Base-by-base conservation (phyloP, 2,113 vertebrate species). In the Eidolon helvum region DNA sequence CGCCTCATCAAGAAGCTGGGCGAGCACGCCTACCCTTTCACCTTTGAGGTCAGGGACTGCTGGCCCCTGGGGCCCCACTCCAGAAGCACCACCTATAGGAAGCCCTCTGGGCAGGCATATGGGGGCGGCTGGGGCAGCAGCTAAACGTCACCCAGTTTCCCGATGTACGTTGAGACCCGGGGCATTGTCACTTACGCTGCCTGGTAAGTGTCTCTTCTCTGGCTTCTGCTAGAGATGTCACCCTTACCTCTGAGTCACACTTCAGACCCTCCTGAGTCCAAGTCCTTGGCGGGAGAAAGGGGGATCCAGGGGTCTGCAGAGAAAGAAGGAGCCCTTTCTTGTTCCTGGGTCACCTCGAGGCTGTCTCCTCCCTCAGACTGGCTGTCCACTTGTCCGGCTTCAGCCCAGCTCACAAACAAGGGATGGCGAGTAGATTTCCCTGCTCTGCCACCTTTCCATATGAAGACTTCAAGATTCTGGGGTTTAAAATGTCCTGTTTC, bases 1-100 rank as follows among this genome's bases (percentile, higher is more conserved):
- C 98, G 99, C 3, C 98, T 99, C 72, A 99, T 99, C 72, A 99
- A 99, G 97, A 99, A 99, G 95, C 98, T 99, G 95, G 99, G 99
- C 38, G 99, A 99, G 90, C 99, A 99, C 0, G 99, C 99, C 57
- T 99, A 99, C 95, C 99, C 99, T 0, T 99, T 99, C 98, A 99
- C 99, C 92, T 99, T 99, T 0, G 99, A 99, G 99, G 99, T 99
- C 93, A 82, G 97, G 65, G 59, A 8, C 61, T 11, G 43, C 78
- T 16, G 0, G 7, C 74, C 48, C 18, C 22, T 0, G 15, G 66
- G 84, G 30, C 61, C 45, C 24, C 14, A 4, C 63, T 68, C 77
- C 63, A 19, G 84, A 69, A 85, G 35, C 7, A 0, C 40, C 35
- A 2, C 50, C 35, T 63, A 6, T 16, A 66, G 95, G 63, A 68